phyloP scores from a whole-genome alignment of 2,888 invertebrate species.

The Morinoia aosen region DNA sequence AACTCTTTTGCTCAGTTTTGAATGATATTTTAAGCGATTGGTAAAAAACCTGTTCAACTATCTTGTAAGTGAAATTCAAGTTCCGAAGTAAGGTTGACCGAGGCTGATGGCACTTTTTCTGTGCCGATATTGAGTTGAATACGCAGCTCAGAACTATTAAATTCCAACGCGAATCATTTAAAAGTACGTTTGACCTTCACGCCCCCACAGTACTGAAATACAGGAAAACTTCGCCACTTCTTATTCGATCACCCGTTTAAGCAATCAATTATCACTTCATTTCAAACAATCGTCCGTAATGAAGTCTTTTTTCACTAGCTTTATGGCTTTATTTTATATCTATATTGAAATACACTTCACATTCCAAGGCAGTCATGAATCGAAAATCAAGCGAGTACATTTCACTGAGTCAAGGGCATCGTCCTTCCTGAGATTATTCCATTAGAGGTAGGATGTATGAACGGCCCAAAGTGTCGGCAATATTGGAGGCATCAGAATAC shows the following conservation, averaged over 20 bases:
- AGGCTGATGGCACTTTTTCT: not conserved
- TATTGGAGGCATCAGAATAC: not conserved
- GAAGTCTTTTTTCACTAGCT: not conserved
- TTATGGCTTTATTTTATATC: not conserved
- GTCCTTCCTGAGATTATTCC: constrained; percentile 10
- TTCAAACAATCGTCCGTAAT: not conserved
- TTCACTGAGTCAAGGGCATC: not conserved
- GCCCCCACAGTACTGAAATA: no score
- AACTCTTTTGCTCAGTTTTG: not conserved
- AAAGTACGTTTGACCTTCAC: not conserved
- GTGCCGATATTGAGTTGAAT: not conserved
- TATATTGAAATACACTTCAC: not conserved
- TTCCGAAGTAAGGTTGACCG: not conserved
- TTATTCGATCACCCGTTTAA: not conserved
- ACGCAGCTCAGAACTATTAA: not conserved
- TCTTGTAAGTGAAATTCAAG: no score
- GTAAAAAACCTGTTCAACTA: no score
- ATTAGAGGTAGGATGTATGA: not conserved
- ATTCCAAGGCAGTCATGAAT: not conserved
- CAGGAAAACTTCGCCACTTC: no score
- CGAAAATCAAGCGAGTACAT: not conserved
- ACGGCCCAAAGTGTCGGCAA: not conserved
- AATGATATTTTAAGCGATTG: not conserved
- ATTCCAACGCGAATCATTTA: not conserved
- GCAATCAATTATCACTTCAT: not conserved